Base-by-base conservation (phyloP, 2,113 vertebrate species). In the Rhea americana region DNA sequence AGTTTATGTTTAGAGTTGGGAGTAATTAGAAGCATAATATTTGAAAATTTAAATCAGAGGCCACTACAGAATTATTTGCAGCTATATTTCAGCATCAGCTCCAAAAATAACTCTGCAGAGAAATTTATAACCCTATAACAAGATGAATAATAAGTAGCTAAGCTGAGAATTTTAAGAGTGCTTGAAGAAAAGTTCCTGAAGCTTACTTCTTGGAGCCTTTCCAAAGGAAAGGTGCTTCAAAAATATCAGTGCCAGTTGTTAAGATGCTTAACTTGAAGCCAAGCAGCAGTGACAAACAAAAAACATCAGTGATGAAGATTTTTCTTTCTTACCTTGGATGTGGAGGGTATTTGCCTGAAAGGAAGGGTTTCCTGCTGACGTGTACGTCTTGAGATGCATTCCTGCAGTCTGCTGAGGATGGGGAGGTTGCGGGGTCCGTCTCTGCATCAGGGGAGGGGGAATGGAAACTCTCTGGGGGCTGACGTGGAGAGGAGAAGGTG, bases 401-500 rank as follows among this genome's bases (percentile, higher is more conserved):
- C 91, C 97, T n/a, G 79, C 81, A 72, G 91, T 84, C 53, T 97
- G 97, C 62, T 97, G 98, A 62, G 97, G 39, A 14, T 90, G 97
- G 80, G 95, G 90, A 87, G 97, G 53, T 87, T 97, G 97, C 43
- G 97, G 93, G 87, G 92, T 97, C 48, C 13, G 76, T 77, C 97
- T 98, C 81, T 97, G 97, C 90, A 98, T 95, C 63, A 97, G 50
- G 39, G 96, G 88, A 74, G 96, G 92, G 4, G 97, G 93, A 89
- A 97, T 93, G 50, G 98, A 94, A 86, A 97, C 91, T 87, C 96
- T 93, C 86, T 96, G 93, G 18, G 98, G 95, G 93, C 97, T 98
- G 84, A 98, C 97, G 95, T 98, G 98, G 67, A 98, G 98, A 94
- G 98, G 97, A 95, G 98, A 98, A 86, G 97, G 94, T 93, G 91